Conservation (phyloP, 2,888 invertebrate species). For the Sphaeridia pumilis region DNA sequence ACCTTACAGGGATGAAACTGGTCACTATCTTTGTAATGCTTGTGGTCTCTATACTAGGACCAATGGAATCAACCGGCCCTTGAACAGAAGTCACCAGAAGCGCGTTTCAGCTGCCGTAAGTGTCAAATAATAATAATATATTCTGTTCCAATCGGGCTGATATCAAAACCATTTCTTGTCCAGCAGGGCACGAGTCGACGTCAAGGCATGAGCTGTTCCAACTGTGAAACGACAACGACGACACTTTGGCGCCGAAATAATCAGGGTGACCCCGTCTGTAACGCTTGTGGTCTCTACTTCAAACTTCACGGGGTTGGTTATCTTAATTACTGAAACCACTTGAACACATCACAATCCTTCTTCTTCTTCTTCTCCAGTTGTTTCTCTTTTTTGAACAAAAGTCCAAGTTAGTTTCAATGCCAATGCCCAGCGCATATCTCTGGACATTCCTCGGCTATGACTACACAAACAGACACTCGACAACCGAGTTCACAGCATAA, state of each 20-base stretch:
- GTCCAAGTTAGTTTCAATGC: too few relatives aligned
- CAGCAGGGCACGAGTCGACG: constrained; percentile 39
- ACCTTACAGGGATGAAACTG: constrained; percentile 44
- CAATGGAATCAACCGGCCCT: constrained; percentile 65
- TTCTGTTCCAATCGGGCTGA: background rate
- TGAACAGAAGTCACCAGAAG: constrained; percentile 56
- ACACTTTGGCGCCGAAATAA: constrained; percentile 44
- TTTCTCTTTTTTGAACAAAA: too few relatives aligned
- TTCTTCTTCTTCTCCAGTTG: background rate
- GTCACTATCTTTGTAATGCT: constrained; percentile 51
- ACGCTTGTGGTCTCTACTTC: constrained; percentile 66
- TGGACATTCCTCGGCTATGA: too few relatives aligned
- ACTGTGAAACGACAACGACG: constrained; percentile 47
- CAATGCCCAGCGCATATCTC: too few relatives aligned
- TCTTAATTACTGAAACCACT: constrained; percentile 21
- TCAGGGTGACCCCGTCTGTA: constrained; percentile 53
- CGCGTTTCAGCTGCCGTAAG: constrained; percentile 37
- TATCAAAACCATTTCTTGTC: background rate
- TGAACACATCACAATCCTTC: constrained; percentile 1
- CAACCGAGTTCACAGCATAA: background rate
- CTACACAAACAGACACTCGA: too few relatives aligned
- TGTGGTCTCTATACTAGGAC: constrained; percentile 56
- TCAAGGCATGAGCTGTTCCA: constrained; percentile 47
- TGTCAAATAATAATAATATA: background rate
- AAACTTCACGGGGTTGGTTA: constrained; percentile 61